Evolutionary conservation across 2,797 vertebrate species (phyloP).

Genomic region (Lithobates sylvaticus): DNA sequence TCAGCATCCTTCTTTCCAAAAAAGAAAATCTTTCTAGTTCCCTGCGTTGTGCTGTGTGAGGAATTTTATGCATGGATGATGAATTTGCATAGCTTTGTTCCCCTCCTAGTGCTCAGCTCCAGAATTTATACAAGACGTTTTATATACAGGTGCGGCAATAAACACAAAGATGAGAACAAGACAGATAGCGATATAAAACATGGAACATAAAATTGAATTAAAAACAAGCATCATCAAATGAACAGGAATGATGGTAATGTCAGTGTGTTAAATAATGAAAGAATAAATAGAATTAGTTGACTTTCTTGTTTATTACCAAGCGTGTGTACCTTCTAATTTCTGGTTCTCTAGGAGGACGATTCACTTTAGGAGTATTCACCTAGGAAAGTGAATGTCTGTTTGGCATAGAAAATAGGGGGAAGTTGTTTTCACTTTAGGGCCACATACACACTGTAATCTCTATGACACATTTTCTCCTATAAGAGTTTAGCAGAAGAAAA

Average conservation of each 20-base stretch:
- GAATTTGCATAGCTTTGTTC: conserved; percentile 24
- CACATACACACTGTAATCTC: too few relatives aligned
- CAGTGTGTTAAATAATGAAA: background rate
- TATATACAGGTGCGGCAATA: conserved; percentile 43
- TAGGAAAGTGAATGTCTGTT: too few relatives aligned
- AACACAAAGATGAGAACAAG: conserved; percentile 8
- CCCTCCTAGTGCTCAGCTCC: conserved; percentile 3
- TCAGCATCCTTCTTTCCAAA: conserved; percentile 29
- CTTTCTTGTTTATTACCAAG: background rate
- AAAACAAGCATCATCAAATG: background rate
- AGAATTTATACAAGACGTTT: conserved; percentile 18
- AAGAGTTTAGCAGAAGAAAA: too few relatives aligned
- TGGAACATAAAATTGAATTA: conserved; percentile 10
- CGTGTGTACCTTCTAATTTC: background rate
- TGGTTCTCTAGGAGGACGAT: too few relatives aligned
- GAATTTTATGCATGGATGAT: conserved; percentile 21
- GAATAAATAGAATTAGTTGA: background rate
- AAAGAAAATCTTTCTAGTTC: conserved; percentile 11
- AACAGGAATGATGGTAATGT: background rate
- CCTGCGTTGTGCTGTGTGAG: background rate
- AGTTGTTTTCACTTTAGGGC: too few relatives aligned
- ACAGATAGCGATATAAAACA: conserved; percentile 17
- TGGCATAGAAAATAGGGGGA: too few relatives aligned
- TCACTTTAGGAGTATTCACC: too few relatives aligned
- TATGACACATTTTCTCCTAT: too few relatives aligned